Evolutionary conservation across 2,888 invertebrate species (phyloP).

Genomic region (Campoplex nolae): DNA sequence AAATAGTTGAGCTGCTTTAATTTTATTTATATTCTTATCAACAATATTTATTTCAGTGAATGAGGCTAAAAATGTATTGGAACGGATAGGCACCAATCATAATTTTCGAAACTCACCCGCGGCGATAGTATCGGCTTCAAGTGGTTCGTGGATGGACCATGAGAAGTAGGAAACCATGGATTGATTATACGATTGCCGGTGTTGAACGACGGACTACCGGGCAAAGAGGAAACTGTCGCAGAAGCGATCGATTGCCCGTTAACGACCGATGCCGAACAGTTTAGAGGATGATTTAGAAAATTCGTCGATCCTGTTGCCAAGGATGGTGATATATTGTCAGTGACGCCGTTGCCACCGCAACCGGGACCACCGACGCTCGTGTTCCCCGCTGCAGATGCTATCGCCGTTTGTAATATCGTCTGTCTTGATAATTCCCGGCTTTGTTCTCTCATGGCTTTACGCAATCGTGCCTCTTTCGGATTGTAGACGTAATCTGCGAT

Average conservation of each 20-base stretch:
- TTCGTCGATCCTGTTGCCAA: conserved; percentile 63
- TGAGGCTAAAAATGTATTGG: not conserved
- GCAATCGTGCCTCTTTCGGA: conserved; percentile 87
- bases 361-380: conserved; percentile 59
- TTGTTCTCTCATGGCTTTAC: conserved; percentile 87
- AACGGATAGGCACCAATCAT: not conserved
- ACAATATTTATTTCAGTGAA: not conserved
- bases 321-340: conserved; percentile 53
- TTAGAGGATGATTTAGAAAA: conserved; percentile 71
- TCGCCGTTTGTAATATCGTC: conserved; percentile 80
- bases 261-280: conserved; percentile 66
- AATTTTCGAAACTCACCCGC: conserved; percentile 73
- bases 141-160: conserved; percentile 75
- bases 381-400: conserved; percentile 73
- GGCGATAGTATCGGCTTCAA: conserved; percentile 79
- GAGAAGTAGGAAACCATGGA: conserved; percentile 79
- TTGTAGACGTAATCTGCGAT: conserved; percentile 88
- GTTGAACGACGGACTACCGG: conserved; percentile 68
- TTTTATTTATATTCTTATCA: no score
- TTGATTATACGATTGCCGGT: conserved; percentile 77
- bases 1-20: not conserved
- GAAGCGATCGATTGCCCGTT: conserved; percentile 56
- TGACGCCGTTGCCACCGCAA: conserved; percentile 44
- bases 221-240: conserved; percentile 66
- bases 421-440: conserved; percentile 82